Evolutionary conservation across 2,113 vertebrate genomes (phyloP).

Genomic region (Apteryx owenii): DNA sequence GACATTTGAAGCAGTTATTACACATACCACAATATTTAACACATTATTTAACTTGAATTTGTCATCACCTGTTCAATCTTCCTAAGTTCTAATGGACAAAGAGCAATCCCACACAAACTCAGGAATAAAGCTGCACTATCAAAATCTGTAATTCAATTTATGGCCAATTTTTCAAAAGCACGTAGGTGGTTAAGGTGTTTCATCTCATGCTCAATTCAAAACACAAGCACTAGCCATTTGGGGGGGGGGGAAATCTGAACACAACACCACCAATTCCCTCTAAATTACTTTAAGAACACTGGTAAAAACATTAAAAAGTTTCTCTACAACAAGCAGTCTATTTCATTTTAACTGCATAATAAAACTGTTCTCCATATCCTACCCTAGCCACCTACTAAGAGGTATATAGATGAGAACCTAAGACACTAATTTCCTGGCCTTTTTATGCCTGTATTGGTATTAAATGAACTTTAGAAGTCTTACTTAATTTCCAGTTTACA

Average conservation of each 20-base stretch:
- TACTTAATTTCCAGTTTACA: background rate
- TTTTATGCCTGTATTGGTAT: background rate
- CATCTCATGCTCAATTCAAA: constrained; percentile 1
- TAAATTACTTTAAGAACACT: background rate
- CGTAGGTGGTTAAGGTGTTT: background rate
- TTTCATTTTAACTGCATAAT: background rate
- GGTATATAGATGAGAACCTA: background rate
- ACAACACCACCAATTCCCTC: background rate
- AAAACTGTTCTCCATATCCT: background rate
- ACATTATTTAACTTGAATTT: background rate
- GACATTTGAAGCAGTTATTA: background rate
- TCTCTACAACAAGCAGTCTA: background rate
- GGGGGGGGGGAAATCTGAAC: background rate
- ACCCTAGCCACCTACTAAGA: background rate
- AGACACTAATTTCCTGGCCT: background rate
- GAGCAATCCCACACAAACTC: background rate
- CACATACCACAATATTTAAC: background rate
- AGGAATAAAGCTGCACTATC: background rate
- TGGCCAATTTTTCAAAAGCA: background rate
- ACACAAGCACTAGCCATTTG: background rate
- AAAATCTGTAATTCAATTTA: background rate
- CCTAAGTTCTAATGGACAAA: background rate
- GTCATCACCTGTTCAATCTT: background rate
- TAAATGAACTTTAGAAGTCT: background rate
- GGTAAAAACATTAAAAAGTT: constrained; percentile 3